Evolutionary conservation across 2,888 invertebrate genomes (phyloP).

Genomic region (Trachelus stipa): DNA sequence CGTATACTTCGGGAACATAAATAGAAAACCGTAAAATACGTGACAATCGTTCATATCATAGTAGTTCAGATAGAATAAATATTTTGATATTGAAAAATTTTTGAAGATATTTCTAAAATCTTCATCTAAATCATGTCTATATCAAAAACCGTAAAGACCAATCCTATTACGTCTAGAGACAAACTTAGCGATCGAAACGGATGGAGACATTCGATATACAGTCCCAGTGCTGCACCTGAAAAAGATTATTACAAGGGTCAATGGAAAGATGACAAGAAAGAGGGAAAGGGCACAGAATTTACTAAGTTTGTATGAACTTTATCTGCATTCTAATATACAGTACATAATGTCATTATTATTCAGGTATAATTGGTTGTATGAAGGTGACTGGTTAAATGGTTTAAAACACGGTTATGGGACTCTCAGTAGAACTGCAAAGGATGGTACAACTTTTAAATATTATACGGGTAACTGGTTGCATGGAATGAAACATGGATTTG

Average conservation of each 20-base stretch:
- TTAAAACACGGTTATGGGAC: slow-evolving; percentile 73
- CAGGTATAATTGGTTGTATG: slow-evolving; percentile 67
- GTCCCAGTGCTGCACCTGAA: slow-evolving; percentile 51
- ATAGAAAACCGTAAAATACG: neutral
- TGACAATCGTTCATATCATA: neutral
- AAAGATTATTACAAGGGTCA: slow-evolving; percentile 70
- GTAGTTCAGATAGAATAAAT: neutral
- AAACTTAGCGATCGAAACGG: slow-evolving; percentile 68
- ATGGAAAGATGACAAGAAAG: slow-evolving; percentile 70
- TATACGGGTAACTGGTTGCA: slow-evolving; percentile 74
- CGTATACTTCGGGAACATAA: neutral
- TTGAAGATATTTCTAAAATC: neutral
- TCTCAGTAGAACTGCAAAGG: slow-evolving; percentile 48
- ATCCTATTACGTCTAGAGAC: slow-evolving; percentile 46
- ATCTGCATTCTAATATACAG: neutral
- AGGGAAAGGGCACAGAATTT: slow-evolving; percentile 57
- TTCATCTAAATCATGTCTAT: slow-evolving; percentile 51
- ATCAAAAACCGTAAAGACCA: slow-evolving; percentile 67
- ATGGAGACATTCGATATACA: slow-evolving; percentile 71
- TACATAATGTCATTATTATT: neutral
- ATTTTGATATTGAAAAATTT: neutral
- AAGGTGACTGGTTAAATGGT: slow-evolving; percentile 72
- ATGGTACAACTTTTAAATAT: slow-evolving; percentile 27
- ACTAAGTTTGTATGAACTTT: slow-evolving; percentile 29
- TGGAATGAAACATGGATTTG: slow-evolving; percentile 72